Base-by-base conservation (phyloP, 2,888 invertebrate species). In the Scelioninae gen. 2 region DNA sequence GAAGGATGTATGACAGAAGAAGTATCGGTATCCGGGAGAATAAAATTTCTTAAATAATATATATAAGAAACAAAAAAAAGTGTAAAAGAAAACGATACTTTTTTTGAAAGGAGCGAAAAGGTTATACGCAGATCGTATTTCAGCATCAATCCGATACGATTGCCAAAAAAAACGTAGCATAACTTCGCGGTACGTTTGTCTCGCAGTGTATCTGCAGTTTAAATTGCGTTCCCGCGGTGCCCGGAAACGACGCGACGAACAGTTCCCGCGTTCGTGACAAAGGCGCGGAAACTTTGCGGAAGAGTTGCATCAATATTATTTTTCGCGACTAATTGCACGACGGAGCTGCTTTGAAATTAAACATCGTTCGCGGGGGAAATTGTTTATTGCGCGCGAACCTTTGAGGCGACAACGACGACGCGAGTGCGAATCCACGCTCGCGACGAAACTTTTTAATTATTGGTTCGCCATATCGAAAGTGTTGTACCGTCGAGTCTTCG, bases 171-270 rank as follows among this genome's bases (percentile, higher is more conserved):
- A n/a, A n/a, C n/a, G n/a, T n/a, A n/a, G n/a, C n/a, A n/a, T n/a
- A n/a, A n/a, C n/a, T n/a, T n/a, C n/a, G n/a, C n/a, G n/a, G n/a
- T n/a, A n/a, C n/a, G n/a, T n/a, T n/a, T n/a, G n/a, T n/a, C n/a
- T n/a, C n/a, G n/a, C n/a, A n/a, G n/a, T n/a, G 57, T 53, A 28
- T 70, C 28, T 65, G 70, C 63, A 67, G 55, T 45, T 73, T 73
- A 84, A 82, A 84, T 84, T 80, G 80, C 77, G 74, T 82, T 79
- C 79, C 79, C 80, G 80, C 74, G 77, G 43, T 39, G 69, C 80
- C 78, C 82, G 84, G 84, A 82, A 84, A 83, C 80, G 79, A 79
- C 80, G 81, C 83, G 82, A 84, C 82, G 82, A 81, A 79, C 80
- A 81, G 82, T 83, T 81, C 82, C 15, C 28, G 45, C 25, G 35